Conservation (phyloP, 2,113 vertebrate genomes). For the Hoplias malabaricus region DNA sequence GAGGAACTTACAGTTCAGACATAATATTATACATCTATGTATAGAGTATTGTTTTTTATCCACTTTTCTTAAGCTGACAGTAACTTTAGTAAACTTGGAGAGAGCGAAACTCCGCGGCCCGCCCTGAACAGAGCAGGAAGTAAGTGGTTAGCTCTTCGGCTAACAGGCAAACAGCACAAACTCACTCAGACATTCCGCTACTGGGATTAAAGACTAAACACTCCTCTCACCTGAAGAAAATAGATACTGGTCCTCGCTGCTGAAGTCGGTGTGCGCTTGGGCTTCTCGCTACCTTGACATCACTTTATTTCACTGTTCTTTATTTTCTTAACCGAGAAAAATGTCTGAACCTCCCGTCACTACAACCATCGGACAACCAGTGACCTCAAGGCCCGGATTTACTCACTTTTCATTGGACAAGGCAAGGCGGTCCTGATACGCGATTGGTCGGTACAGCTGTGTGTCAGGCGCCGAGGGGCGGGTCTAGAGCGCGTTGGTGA, state of each 20-base stretch:
- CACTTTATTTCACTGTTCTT: slow-evolving; percentile 34
- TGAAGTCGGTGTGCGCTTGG: slow-evolving; percentile 5
- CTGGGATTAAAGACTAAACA: neutral
- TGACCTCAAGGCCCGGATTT: slow-evolving; percentile 16
- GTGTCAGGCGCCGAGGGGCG: slow-evolving; percentile 47
- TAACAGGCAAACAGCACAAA: neutral
- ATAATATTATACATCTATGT: neutral
- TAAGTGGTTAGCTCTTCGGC: slow-evolving; percentile 60
- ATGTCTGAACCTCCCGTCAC: slow-evolving; percentile 54
- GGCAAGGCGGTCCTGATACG: neutral
- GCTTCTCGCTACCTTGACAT: slow-evolving; percentile 32
- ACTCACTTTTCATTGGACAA: slow-evolving; percentile 72
- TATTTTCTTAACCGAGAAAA: slow-evolving; percentile 45
- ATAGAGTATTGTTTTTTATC: too few relatives aligned
- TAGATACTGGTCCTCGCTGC: neutral
- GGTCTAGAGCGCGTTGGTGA: slow-evolving; percentile 62
- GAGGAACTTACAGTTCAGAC: too few relatives aligned
- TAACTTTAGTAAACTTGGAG: neutral
- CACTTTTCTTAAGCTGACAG: too few relatives aligned
- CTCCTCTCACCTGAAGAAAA: slow-evolving; percentile 39
- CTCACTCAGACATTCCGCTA: neutral
- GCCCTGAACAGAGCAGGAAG: slow-evolving; percentile 70
- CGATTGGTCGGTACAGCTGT: slow-evolving; percentile 60
- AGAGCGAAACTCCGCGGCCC: slow-evolving; percentile 8
- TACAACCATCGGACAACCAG: slow-evolving; percentile 29